Conservation (phyloP, 2,797 vertebrate genomes). For the Lophius americanus region DNA sequence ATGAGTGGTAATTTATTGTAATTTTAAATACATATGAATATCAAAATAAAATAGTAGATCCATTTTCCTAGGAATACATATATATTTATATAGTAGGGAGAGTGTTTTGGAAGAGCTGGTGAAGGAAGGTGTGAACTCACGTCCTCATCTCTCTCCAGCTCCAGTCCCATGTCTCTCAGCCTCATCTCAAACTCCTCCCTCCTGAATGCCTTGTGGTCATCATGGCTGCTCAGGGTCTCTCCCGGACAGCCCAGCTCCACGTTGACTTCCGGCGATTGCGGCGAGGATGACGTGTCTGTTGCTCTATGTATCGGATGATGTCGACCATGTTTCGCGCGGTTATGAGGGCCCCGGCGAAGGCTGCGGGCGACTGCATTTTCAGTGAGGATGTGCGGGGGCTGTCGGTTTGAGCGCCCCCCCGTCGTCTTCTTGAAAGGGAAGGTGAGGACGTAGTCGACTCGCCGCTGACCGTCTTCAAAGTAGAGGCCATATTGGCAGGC, state of each 20-base stretch:
- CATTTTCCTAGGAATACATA: too few species aligned
- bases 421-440: slow-evolving; percentile 90
- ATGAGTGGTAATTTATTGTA: too few species aligned
- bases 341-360: slow-evolving; percentile 58
- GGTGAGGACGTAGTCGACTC: slow-evolving; percentile 93
- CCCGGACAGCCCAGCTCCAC: slow-evolving; percentile 54
- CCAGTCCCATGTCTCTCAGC: slow-evolving; percentile 91
- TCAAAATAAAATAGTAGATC: too few species aligned
- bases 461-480: slow-evolving; percentile 92
- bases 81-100: too few species aligned
- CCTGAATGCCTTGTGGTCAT: slow-evolving; percentile 88
- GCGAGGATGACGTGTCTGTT: background rate
- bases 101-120: background rate
- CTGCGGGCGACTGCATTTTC: slow-evolving; percentile 79
- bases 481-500: slow-evolving; percentile 89
- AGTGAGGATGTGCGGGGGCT: slow-evolving; percentile 75
- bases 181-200: slow-evolving; percentile 92
- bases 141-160: slow-evolving; percentile 92
- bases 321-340: slow-evolving; percentile 22
- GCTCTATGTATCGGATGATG: slow-evolving; percentile 5
- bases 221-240: slow-evolving; percentile 82
- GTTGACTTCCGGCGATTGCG: background rate
- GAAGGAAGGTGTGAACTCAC: slow-evolving; percentile 74
- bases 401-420: slow-evolving; percentile 66
- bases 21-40: too few species aligned